phyloP scores from a whole-genome alignment of 2,113 vertebrate genomes.

The Acrocephalus arundinaceus region DNA sequence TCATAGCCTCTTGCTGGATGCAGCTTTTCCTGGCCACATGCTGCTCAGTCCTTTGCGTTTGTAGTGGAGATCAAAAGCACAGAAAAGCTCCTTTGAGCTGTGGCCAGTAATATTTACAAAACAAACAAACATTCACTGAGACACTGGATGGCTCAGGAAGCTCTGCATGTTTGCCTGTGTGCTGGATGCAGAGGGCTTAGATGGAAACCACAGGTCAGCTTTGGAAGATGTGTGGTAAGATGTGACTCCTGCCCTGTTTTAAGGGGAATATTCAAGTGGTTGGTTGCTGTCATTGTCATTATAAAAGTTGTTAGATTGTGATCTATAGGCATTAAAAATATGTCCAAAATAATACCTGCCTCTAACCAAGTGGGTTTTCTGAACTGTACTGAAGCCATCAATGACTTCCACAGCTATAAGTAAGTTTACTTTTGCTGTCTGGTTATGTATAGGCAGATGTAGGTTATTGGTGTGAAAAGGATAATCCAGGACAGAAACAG shows the following conservation, averaged over 20 bases:
- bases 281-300: neutral
- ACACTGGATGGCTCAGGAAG: neutral
- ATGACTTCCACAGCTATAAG: neutral
- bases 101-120: constrained; percentile 20
- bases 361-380: neutral
- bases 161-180: neutral
- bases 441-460: neutral
- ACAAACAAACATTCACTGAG: neutral
- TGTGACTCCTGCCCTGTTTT: neutral
- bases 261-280: neutral
- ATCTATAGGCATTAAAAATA: neutral
- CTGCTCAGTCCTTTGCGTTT: neutral
- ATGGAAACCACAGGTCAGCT: neutral
- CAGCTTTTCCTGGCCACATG: constrained; percentile 34
- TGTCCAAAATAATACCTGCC: neutral
- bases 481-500: neutral
- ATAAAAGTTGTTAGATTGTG: neutral
- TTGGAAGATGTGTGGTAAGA: neutral
- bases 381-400: neutral
- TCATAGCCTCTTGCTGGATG: neutral
- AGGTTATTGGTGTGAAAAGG: neutral
- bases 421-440: neutral
- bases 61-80: constrained; percentile 30
- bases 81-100: constrained; percentile 40
- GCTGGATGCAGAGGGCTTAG: neutral